Base-by-base conservation (phyloP, 2,888 invertebrate species). In the Agrilus biguttatus region DNA sequence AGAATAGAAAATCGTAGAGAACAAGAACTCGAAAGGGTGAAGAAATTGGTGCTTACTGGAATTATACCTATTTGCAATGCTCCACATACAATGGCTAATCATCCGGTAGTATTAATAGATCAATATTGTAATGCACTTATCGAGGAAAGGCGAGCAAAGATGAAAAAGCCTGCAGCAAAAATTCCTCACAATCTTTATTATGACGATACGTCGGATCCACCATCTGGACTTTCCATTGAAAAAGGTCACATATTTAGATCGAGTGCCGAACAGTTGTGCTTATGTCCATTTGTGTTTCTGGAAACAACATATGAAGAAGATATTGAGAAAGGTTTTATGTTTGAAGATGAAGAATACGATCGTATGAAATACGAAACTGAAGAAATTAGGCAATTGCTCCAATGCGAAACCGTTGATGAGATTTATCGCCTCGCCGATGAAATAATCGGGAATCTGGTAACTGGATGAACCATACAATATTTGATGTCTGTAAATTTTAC, bases 41-140 rank as follows among this genome's bases (percentile, higher is more conserved):
- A 81, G 58, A 72, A 74, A 49, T 66, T 83, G 49, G 78, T 82
- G 44, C 67, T 83, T 21, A 73, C 74, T 38, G 80, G 80, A 28
- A 74, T 75, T 57, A 78, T 81, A 37, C 78, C 80, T 0, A 61
- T 80, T 33, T 71, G 74, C 49, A 74, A 80, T 51, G 80, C 80
- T 37, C 80, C 80, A 0, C 69, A 73, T 3, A 79, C 79, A 55
- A 68, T 81, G 58, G 73, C 69, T 52, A 66, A 75, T 46, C 80
- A 81, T 60, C 80, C 81, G 1, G 75, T 82, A 4, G 79, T 80
- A 61, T 72, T 75, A n/a, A 77, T 78, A 53, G 76, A 77, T 46
- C 55, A 50, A 36, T 72, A 70, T 48, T 71, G 71, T 47, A 67
- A 68, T 49, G 57, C 65, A 43, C 58, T 73, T 47, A 70, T 72